These are phyloP conservation scores for Oryzias melastigma DNA, from an alignment of 2,113 vertebrate genomes.

Conservation along the genomic window DNA sequence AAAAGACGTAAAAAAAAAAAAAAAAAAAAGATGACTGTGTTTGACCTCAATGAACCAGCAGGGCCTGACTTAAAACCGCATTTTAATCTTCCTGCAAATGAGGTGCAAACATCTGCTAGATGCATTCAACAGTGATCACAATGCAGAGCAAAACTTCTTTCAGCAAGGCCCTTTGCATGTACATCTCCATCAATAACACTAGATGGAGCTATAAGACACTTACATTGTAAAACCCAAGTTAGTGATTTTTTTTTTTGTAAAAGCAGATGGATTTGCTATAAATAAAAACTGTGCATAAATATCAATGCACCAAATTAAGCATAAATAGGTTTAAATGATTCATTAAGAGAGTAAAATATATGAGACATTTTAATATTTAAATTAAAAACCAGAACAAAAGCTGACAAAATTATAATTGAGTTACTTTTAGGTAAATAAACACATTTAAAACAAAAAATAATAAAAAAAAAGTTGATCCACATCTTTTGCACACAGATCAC, in stretches of 20 bases:
- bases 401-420: too few relatives aligned
- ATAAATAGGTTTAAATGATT: not conserved
- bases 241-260: not conserved
- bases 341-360: not conserved
- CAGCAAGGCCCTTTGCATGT: slow-evolving; percentile 10
- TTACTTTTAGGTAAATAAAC: too few relatives aligned
- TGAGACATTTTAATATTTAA: not conserved
- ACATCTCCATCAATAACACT: slow-evolving; percentile 36
- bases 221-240: not conserved
- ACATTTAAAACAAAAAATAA: too few relatives aligned
- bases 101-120: not conserved
- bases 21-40: not conserved
- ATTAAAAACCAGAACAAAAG: not conserved
- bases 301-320: not conserved
- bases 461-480: too few relatives aligned
- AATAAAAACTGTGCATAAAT: not conserved
- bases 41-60: not conserved
- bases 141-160: not conserved
- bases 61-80: not conserved
- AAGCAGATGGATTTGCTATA: too few relatives aligned
- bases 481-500: too few relatives aligned
- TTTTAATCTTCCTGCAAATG: not conserved
- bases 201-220: slow-evolving; percentile 56
- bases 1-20: not conserved
- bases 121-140: not conserved